Base-by-base conservation (phyloP, 2,113 vertebrate genomes). In the Taxidea taxus region DNA sequence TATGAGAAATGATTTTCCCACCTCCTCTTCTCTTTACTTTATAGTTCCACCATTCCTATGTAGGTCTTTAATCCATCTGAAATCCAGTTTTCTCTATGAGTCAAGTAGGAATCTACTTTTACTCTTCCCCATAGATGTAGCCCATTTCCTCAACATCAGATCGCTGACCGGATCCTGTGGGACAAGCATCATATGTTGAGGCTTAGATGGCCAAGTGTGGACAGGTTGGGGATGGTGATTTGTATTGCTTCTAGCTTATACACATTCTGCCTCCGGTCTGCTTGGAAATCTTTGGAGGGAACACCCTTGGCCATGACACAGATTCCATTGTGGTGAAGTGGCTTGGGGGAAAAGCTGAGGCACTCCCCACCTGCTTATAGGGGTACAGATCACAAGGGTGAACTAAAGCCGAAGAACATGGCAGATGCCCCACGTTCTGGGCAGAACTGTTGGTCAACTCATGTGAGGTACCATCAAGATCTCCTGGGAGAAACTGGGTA, bases 21-120 rank as follows among this genome's bases (percentile, higher is more conserved):
- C 42, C 25, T 72, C 84, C 47, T 96, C 62, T 93, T 87, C 51
- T 90, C 56, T 94, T 92, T 72, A 47, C 56, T 94, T 92, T 72
- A 54, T 42, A 42, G 49, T 90, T 77, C 16, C 10, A n/a, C 47
- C 44, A 47, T 93, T 93, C 70, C 58, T 80, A 60, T 68, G 18
- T 58, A 80, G 29, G 31, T 44, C 42, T 90, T 92, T 87, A 62
- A 90, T 39, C 44, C 54, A 54, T 25, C 49, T 54, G 37, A 91
- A 94, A 80, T 78, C 7, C 4, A 87, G 44, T 49, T 88, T 64
- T 94, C 70, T 23, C 21, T 78, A 56, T 72, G 34, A 51, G 18
- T 51, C 4, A 42, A 21, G 6, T 75, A 86, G 74, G 31, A 89
- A 90, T 62, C 42, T 66, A 47, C 39, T 88, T 87, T 80, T 75